Evolutionary conservation across 2,888 invertebrate genomes (phyloP).

Genomic region (Ctena decussata): DNA sequence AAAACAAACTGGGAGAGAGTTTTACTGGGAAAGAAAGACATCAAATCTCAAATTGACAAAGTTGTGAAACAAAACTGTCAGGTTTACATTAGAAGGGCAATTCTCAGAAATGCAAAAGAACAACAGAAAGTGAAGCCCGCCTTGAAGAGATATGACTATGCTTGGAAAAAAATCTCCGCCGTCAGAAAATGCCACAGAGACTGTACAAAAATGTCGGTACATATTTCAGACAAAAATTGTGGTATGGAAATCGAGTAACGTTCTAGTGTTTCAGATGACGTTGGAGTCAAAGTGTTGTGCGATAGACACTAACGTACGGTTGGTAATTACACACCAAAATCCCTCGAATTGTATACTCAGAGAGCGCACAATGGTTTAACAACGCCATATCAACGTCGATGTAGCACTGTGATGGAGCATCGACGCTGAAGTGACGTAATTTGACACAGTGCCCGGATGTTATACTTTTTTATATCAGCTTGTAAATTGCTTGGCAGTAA

Average conservation of each 20-base stretch:
- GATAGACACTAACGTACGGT: too few species aligned
- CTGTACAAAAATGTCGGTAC: slow-evolving; percentile 28
- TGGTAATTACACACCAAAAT: too few species aligned
- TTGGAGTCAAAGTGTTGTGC: too few species aligned
- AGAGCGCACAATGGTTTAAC: too few species aligned
- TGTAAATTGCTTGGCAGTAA: too few species aligned
- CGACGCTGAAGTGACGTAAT: too few species aligned
- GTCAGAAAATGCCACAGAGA: slow-evolving; percentile 8
- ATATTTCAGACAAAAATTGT: slow-evolving; percentile 23
- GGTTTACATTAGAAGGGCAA: slow-evolving; percentile 57
- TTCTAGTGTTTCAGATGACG: too few species aligned
- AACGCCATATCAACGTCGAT: too few species aligned
- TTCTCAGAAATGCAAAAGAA: slow-evolving; percentile 40
- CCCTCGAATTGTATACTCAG: too few species aligned
- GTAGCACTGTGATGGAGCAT: too few species aligned
- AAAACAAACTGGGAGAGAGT: slow-evolving; percentile 62
- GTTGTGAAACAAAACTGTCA: slow-evolving; percentile 59
- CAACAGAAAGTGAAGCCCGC: slow-evolving; percentile 30
- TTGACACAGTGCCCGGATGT: too few species aligned
- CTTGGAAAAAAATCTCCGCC: slow-evolving; percentile 40
- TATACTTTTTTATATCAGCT: too few species aligned
- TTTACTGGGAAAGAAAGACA: slow-evolving; percentile 53
- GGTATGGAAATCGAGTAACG: neutral
- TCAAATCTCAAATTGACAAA: slow-evolving; percentile 61
- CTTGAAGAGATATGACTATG: slow-evolving; percentile 65